phyloP scores from a whole-genome alignment of 2,113 vertebrate genomes.

The Ictalurus punctatus region DNA sequence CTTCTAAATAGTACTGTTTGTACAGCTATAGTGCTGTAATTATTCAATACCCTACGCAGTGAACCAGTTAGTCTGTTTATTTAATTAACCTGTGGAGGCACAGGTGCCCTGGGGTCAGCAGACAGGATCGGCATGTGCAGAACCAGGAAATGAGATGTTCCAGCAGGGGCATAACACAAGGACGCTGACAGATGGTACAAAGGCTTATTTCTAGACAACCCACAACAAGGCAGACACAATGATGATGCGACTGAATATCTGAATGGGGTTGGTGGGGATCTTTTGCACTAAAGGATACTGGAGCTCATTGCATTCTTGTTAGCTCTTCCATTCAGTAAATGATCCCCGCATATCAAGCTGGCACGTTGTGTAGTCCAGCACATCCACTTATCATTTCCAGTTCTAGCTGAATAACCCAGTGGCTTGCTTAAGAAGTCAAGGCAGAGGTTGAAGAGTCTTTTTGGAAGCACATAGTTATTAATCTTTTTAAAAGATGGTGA shows the following conservation, averaged over 20 bases:
- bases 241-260: not conserved
- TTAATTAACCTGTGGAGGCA: constrained; percentile 80
- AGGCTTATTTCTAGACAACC: constrained; percentile 59
- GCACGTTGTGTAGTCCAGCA: constrained; percentile 57
- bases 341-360: constrained; percentile 56
- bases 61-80: constrained; percentile 58
- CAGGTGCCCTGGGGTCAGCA: constrained; percentile 57
- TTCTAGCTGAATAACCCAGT: constrained; percentile 59
- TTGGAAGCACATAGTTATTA: constrained; percentile 64
- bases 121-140: constrained; percentile 55
- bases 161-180: constrained; percentile 51
- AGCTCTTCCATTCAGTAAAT: constrained; percentile 54
- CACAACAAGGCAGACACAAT: constrained; percentile 7
- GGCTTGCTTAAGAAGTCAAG: constrained; percentile 60
- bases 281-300: constrained; percentile 35
- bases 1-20: not conserved
- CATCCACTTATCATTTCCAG: constrained; percentile 62
- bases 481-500: constrained; percentile 68
- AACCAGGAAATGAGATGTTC: constrained; percentile 63
- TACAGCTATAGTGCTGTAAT: constrained; percentile 16
- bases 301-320: constrained; percentile 43
- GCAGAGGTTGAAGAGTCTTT: constrained; percentile 59
- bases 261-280: not conserved
- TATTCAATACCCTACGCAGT: constrained; percentile 12
- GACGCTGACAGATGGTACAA: constrained; percentile 61